phyloP scores from a whole-genome alignment of 2,888 invertebrate species.

The Sceliomorpha sp. region DNA sequence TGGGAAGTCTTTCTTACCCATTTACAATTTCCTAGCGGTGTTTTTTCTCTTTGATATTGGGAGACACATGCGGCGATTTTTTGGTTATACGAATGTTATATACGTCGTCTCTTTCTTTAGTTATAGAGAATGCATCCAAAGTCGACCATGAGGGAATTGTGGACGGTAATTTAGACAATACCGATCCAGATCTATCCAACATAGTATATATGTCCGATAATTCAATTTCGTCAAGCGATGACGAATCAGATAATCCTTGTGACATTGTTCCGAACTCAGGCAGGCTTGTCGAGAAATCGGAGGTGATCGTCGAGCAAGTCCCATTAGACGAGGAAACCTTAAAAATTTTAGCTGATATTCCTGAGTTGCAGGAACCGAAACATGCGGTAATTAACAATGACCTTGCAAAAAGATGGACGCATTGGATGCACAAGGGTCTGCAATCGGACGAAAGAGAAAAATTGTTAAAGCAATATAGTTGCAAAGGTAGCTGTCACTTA shows the following conservation, averaged over 20 bases:
- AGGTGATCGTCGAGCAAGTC: neutral
- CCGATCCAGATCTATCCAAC: neutral
- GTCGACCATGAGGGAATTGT: neutral
- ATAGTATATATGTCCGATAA: neutral
- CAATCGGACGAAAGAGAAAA: constrained; percentile 6
- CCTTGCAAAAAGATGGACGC: constrained; percentile 3
- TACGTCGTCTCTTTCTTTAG: neutral
- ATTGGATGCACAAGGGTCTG: constrained; percentile 20
- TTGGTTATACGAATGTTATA: neutral
- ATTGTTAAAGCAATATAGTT: constrained; percentile 1
- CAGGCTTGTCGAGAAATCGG: neutral
- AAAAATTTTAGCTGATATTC: neutral
- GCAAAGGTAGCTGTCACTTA: constrained; percentile 5
- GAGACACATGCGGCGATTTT: neutral
- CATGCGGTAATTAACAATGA: neutral
- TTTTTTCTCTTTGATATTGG: neutral
- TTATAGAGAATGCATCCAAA: neutral
- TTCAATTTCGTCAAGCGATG: neutral
- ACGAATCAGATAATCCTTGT: neutral
- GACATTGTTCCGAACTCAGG: neutral
- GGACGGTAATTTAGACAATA: neutral
- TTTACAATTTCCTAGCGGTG: neutral
- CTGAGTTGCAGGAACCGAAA: neutral
- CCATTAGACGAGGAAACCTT: neutral
- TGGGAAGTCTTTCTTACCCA: too few species aligned